Conservation (phyloP, 2,888 invertebrate genomes). For the Neelides folsomi region DNA sequence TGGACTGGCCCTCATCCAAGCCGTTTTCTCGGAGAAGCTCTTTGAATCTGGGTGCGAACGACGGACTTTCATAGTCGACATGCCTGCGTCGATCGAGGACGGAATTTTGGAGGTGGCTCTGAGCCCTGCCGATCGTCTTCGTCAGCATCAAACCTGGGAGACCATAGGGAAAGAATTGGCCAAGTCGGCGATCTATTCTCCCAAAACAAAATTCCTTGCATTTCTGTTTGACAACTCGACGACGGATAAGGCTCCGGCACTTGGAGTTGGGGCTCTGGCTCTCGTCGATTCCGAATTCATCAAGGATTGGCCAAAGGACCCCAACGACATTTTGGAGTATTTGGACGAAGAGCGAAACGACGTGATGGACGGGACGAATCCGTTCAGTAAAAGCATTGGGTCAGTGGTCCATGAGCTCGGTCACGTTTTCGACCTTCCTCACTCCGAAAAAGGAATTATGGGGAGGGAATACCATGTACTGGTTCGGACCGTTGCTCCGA, state of each 20-base stretch:
- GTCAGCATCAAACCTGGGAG: slow-evolving; percentile 69
- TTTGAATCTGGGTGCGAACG: slow-evolving; percentile 60
- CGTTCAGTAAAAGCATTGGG: slow-evolving; percentile 40
- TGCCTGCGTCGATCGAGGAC: slow-evolving; percentile 51
- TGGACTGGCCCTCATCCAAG: slow-evolving; percentile 67
- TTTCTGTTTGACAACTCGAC: slow-evolving; percentile 58
- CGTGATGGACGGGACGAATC: background rate
- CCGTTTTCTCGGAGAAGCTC: slow-evolving; percentile 74
- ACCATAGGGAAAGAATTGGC: slow-evolving; percentile 72
- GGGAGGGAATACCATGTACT: slow-evolving; percentile 76
- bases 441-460: slow-evolving; percentile 84
- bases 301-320: slow-evolving; percentile 70
- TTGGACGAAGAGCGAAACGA: slow-evolving; percentile 43
- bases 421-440: slow-evolving; percentile 87
- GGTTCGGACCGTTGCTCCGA: slow-evolving; percentile 56
- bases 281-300: slow-evolving; percentile 79
- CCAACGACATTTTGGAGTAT: slow-evolving; percentile 53
- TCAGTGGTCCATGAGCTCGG: slow-evolving; percentile 85
- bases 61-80: slow-evolving; percentile 64
- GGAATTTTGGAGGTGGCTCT: slow-evolving; percentile 60
- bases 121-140: slow-evolving; percentile 55
- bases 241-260: slow-evolving; percentile 41
- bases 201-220: slow-evolving; percentile 69
- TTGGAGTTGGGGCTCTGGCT: slow-evolving; percentile 83
- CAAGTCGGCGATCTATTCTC: slow-evolving; percentile 50